phyloP scores from a whole-genome alignment of 2,797 vertebrate species.

The Ataeniobius toweri region DNA sequence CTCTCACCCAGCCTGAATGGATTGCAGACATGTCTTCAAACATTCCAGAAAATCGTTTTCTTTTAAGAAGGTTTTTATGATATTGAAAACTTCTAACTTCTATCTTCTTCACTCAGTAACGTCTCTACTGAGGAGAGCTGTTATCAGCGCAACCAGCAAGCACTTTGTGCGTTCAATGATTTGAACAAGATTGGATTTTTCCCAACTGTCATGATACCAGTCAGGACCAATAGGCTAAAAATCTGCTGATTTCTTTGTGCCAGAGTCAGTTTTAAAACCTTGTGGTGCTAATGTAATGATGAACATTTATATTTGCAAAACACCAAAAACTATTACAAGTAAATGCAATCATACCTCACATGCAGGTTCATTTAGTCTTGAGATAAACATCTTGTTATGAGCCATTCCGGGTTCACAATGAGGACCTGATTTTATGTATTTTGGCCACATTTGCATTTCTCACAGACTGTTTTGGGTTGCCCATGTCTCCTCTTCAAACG shows the following conservation, averaged over 20 bases:
- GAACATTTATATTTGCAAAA: not conserved
- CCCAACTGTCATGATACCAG: no score
- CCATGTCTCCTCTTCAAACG: slow-evolving; percentile 59
- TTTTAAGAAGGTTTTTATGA: no score
- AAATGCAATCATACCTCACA: slow-evolving; percentile 5
- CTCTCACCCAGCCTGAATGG: no score
- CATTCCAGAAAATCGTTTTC: no score
- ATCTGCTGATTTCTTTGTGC: not conserved
- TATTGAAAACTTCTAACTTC: not conserved
- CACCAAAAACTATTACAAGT: not conserved
- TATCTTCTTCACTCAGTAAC: not conserved
- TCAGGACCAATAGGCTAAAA: not conserved
- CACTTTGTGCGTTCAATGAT: not conserved
- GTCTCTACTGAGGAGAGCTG: not conserved
- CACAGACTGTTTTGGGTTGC: slow-evolving; percentile 30
- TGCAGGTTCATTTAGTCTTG: slow-evolving; percentile 16
- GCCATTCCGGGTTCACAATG: slow-evolving; percentile 24
- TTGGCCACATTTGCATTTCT: slow-evolving; percentile 48
- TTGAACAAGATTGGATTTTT: not conserved
- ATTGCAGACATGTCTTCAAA: no score
- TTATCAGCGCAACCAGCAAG: not conserved
- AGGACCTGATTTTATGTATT: slow-evolving; percentile 53
- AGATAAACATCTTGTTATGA: slow-evolving; percentile 15
- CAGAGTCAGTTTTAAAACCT: not conserved
- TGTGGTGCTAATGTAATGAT: not conserved